Conservation (phyloP, 2,113 vertebrate species). For the Baryphthengus martii region DNA sequence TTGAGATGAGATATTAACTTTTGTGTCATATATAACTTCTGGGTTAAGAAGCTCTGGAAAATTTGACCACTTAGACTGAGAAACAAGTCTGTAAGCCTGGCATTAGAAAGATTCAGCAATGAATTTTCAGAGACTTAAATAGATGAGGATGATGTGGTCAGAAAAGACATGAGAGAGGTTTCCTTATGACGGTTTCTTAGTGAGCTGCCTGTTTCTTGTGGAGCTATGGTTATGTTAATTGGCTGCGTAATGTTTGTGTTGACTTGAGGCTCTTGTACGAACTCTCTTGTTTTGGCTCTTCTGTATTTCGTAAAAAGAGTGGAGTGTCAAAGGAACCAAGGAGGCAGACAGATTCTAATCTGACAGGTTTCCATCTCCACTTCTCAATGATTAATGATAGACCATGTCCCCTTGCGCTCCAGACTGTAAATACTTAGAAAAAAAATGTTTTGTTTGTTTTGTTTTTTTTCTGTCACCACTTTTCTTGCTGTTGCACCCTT, state of each 20-base stretch:
- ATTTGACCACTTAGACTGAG: neutral
- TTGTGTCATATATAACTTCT: neutral
- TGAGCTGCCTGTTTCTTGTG: neutral
- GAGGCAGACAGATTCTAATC: neutral
- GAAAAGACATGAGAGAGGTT: neutral
- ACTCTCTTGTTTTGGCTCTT: neutral
- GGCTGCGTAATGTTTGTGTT: neutral
- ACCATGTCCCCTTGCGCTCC: neutral
- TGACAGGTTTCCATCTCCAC: neutral
- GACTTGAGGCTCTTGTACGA: neutral
- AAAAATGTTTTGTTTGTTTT: neutral
- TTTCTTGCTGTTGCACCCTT: neutral
- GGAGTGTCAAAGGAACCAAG: neutral
- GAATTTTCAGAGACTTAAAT: neutral
- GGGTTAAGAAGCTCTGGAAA: neutral
- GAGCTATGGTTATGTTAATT: neutral
- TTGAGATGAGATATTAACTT: neutral
- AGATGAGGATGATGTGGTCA: neutral
- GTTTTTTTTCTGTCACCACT: neutral
- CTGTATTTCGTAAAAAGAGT: neutral
- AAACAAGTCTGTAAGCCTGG: neutral
- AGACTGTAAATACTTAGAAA: neutral
- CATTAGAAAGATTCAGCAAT: neutral
- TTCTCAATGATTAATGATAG: neutral
- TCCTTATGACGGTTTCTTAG: neutral